Conservation (phyloP, 2,888 invertebrate genomes). For the Auanema sp. region DNA sequence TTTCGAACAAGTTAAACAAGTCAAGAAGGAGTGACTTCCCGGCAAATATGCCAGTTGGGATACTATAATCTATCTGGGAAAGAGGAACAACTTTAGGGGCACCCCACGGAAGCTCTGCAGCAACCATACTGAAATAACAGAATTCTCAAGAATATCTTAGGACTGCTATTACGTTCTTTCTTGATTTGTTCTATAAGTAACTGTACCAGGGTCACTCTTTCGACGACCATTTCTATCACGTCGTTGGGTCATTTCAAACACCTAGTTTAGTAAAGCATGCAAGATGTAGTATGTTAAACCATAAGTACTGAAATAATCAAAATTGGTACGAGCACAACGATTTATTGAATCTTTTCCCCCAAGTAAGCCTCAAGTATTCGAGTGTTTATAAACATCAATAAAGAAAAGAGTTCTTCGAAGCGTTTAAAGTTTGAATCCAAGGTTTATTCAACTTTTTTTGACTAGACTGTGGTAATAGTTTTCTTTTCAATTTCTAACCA, state of each 20-base stretch:
- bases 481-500: too few species aligned
- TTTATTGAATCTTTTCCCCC: too few species aligned
- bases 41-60: slow-evolving; percentile 81
- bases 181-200: slow-evolving; percentile 29
- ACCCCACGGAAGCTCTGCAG: slow-evolving; percentile 60
- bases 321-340: too few species aligned
- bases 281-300: too few species aligned
- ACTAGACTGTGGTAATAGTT: too few species aligned
- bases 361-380: too few species aligned
- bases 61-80: slow-evolving; percentile 45
- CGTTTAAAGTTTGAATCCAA: too few species aligned
- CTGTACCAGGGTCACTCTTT: slow-evolving; percentile 47
- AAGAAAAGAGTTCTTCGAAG: too few species aligned
- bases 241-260: slow-evolving; percentile 20
- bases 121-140: slow-evolving; percentile 38
- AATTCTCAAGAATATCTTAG: not conserved
- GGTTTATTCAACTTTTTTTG: too few species aligned
- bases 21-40: slow-evolving; percentile 92
- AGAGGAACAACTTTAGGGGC: slow-evolving; percentile 49
- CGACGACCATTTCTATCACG: slow-evolving; percentile 39
- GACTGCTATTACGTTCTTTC: slow-evolving; percentile 33
- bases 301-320: too few species aligned
- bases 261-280: too few species aligned
- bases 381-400: too few species aligned
- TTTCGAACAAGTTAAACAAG: slow-evolving; percentile 89